Conservation (phyloP, 2,888 invertebrate genomes). For the Nomada fucata region DNA sequence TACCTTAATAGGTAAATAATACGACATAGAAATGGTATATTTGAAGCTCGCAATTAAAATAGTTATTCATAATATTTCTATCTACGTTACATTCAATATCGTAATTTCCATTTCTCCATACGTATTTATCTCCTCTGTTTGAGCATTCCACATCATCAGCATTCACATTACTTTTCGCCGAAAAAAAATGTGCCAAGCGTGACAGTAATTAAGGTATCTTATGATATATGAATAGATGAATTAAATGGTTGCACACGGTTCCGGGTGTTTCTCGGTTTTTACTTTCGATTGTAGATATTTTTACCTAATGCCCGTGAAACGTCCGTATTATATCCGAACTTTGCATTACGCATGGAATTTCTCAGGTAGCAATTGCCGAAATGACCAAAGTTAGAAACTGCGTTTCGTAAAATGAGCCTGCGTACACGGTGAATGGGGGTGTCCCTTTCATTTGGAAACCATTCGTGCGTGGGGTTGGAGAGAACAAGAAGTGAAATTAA, state of each 20-base stretch:
- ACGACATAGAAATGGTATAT: not conserved
- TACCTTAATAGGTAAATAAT: not conserved
- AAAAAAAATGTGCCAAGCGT: not conserved
- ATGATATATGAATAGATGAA: not conserved
- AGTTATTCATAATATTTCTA: not conserved
- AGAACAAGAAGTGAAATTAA: conserved; percentile 20
- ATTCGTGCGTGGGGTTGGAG: conserved; percentile 25
- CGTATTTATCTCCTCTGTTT: not conserved
- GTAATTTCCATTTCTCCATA: conserved; percentile 12
- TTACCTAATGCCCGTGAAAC: not conserved
- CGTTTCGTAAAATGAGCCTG: conserved; percentile 10
- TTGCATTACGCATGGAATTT: conserved; percentile 10
- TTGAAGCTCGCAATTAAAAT: not conserved
- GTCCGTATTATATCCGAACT: conserved; percentile 25
- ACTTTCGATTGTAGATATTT: not conserved
- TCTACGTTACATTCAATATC: not conserved
- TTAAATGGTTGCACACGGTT: not conserved
- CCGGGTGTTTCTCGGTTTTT: not conserved
- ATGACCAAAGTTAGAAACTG: conserved; percentile 42
- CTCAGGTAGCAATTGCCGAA: conserved; percentile 21
- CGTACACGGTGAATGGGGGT: not conserved
- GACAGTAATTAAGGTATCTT: not conserved
- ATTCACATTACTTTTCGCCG: not conserved
- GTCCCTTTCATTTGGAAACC: conserved; percentile 45
- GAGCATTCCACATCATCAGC: too few relatives aligned